These are phyloP conservation scores for Macrosoma leucophasiata DNA, from an alignment of 2,888 invertebrate species.

Conservation along the genomic window DNA sequence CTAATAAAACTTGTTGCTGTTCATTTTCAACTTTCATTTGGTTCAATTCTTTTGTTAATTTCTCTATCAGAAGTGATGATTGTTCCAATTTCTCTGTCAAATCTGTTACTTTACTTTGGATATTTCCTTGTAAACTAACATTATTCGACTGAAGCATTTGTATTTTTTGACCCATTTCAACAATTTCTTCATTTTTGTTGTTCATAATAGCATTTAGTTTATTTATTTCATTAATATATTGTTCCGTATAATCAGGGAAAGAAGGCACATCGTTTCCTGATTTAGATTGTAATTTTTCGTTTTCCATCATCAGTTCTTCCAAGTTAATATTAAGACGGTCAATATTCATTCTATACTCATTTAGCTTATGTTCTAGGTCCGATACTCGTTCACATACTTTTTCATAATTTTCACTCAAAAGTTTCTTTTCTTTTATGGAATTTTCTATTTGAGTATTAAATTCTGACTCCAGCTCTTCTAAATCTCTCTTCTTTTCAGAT, in stretches of 20 bases:
- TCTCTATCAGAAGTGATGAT: constrained; percentile 32
- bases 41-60: constrained; percentile 33
- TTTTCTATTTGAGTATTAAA: constrained; percentile 65
- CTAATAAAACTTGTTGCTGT: constrained; percentile 36
- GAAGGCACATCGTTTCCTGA: constrained; percentile 29
- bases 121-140: constrained; percentile 33
- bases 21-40: constrained; percentile 39
- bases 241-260: constrained; percentile 62
- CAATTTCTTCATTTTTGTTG: constrained; percentile 66
- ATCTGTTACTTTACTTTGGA: constrained; percentile 46
- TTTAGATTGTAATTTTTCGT: constrained; percentile 46
- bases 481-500: constrained; percentile 56
- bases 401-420: constrained; percentile 61
- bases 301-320: constrained; percentile 48
- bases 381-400: constrained; percentile 65
- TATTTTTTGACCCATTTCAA: constrained; percentile 43
- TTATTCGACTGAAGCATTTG: constrained; percentile 40
- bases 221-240: constrained; percentile 74
- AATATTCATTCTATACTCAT: constrained; percentile 50
- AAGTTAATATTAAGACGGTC: constrained; percentile 47
- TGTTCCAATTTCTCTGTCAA: constrained; percentile 44
- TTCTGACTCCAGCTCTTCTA: constrained; percentile 62
- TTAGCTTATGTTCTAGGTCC: constrained; percentile 47
- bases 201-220: constrained; percentile 67
- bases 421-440: constrained; percentile 66